These are phyloP conservation scores for Strigops habroptila DNA, from an alignment of 2,113 vertebrate species.

Conservation along the genomic window DNA sequence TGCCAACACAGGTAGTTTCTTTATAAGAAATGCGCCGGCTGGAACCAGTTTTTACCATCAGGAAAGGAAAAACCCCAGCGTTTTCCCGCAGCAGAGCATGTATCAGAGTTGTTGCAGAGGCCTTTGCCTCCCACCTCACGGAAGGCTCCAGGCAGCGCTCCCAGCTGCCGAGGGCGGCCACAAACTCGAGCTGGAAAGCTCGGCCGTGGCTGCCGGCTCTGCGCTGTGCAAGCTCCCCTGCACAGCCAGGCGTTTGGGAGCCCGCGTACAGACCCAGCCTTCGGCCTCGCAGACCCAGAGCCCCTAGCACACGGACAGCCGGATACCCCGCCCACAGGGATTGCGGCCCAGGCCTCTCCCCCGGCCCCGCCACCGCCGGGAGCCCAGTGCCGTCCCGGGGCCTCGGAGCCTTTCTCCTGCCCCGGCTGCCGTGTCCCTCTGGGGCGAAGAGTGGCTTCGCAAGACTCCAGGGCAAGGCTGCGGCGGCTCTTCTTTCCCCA, in stretches of 20 bases:
- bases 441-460: too few species aligned
- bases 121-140: accelerated
- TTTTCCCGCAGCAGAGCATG: not conserved
- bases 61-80: accelerated
- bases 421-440: too few species aligned
- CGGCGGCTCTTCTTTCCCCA: too few species aligned
- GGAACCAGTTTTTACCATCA: not conserved
- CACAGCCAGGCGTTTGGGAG: accelerated
- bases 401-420: too few species aligned
- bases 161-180: not conserved
- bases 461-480: too few species aligned
- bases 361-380: too few species aligned
- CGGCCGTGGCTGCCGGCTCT: accelerated
- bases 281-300: too few species aligned
- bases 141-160: accelerated
- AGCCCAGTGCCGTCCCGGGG: too few species aligned
- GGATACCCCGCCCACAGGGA: too few species aligned
- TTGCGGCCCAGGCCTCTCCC: too few species aligned
- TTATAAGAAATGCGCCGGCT: not conserved
- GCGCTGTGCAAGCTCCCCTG: accelerated
- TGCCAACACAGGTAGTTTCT: accelerated
- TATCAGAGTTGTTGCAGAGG: too few species aligned
- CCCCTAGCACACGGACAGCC: too few species aligned
- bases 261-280: accelerated
- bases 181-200: accelerated